Evolutionary conservation across 2,797 vertebrate genomes (phyloP).

Genomic region (Lepilemur septentrionalis): DNA sequence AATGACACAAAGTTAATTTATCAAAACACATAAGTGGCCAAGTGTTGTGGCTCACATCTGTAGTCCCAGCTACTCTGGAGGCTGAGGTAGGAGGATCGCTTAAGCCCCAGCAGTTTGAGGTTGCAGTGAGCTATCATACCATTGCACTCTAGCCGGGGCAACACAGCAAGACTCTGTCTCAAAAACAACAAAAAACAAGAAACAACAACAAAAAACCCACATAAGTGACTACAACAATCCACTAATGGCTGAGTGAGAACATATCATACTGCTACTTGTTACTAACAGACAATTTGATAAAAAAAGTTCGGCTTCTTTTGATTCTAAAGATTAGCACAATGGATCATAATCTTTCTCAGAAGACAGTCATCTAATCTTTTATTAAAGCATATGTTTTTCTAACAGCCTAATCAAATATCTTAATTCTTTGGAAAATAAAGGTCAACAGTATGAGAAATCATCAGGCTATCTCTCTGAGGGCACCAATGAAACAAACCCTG

Average conservation of each 20-base stretch:
- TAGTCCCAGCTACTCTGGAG: background rate
- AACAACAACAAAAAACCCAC: background rate
- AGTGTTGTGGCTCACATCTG: background rate
- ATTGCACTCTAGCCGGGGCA: background rate
- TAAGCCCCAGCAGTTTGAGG: background rate
- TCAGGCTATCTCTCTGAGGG: background rate
- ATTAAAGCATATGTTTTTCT: background rate
- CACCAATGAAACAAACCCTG: background rate
- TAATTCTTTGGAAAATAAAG: conserved; percentile 27
- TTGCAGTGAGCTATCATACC: background rate
- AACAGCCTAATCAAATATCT: conserved; percentile 23
- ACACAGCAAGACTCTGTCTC: background rate
- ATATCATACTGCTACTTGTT: background rate
- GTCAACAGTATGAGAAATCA: background rate
- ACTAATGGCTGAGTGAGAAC: background rate
- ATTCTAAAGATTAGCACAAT: background rate
- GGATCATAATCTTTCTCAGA: background rate
- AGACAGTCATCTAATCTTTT: background rate
- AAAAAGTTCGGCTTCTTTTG: background rate
- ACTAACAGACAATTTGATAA: background rate
- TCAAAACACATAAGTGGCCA: background rate
- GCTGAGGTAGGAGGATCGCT: background rate
- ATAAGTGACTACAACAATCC: background rate
- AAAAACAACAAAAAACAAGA: background rate
- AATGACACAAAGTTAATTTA: conserved; percentile 40